Conservation (phyloP, 2,113 vertebrate species). For the Australoheros scitulus region DNA sequence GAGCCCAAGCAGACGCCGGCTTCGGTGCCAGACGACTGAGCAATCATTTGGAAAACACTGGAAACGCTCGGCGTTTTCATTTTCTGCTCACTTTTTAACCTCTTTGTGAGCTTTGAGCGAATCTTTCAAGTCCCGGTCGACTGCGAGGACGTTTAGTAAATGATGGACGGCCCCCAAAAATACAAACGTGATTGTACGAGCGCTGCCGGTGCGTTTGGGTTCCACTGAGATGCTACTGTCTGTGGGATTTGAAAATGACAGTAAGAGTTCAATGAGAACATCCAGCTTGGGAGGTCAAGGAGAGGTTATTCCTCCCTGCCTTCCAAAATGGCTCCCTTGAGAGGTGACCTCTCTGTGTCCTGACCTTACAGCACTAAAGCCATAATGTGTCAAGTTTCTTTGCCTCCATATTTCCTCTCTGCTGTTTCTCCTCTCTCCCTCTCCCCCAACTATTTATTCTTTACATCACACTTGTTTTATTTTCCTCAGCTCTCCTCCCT, state of each 20-base stretch:
- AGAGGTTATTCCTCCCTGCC: conserved; percentile 53
- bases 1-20: conserved; percentile 50
- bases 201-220: conserved; percentile 30
- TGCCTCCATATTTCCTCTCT: conserved; percentile 31
- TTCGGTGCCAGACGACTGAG: conserved; percentile 62
- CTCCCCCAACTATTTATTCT: conserved; percentile 41
- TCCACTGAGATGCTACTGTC: conserved; percentile 61
- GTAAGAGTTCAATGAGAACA: conserved; percentile 32
- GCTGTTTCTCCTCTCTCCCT: conserved; percentile 8
- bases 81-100: conserved; percentile 59
- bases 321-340: conserved; percentile 50
- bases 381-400: conserved; percentile 35
- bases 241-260: conserved; percentile 56
- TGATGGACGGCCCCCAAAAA: conserved; percentile 20
- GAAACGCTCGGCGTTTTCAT: conserved; percentile 60
- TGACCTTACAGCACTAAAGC: conserved; percentile 44
- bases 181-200: conserved; percentile 17
- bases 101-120: conserved; percentile 40
- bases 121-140: conserved; percentile 15
- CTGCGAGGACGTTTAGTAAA: conserved; percentile 12
- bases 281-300: conserved; percentile 42
- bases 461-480: conserved; percentile 62
- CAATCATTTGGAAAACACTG: conserved; percentile 68
- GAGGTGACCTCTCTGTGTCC: conserved; percentile 43
- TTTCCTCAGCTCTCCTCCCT: conserved; percentile 38